A percentile compares a stretch with the other conserved stretches of the same genome.
phyloP scores from a whole-genome alignment of 2,113 vertebrate genomes.

The Anolis carolinensis region DNA sequence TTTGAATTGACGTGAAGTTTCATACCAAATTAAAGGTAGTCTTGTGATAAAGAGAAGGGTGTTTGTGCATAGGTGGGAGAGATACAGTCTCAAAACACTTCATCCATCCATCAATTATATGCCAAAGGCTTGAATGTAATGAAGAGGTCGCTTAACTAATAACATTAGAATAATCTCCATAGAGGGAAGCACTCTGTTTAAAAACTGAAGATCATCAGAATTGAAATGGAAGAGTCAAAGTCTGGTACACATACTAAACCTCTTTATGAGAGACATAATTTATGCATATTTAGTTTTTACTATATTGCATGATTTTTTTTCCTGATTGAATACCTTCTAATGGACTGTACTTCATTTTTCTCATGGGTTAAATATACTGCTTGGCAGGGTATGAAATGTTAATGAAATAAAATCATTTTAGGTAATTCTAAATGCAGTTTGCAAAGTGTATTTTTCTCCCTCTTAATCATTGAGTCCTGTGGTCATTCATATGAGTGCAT shows the following conservation, averaged over 20 bases:
- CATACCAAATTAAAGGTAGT: background rate
- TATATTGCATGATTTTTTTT: background rate
- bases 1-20: background rate
- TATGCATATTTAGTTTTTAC: background rate
- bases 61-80: background rate
- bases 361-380: conserved; percentile 23
- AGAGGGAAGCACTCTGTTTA: background rate
- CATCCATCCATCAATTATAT: background rate
- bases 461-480: background rate
- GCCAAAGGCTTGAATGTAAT: background rate
- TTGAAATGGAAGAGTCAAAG: background rate
- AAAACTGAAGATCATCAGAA: background rate
- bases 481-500: background rate
- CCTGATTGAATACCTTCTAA: conserved; percentile 13
- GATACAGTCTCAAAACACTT: background rate
- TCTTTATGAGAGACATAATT: conserved; percentile 1
- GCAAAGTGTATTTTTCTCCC: background rate
- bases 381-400: conserved; percentile 18
- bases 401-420: conserved; percentile 6
- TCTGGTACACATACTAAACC: background rate
- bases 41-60: background rate
- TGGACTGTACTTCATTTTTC: conserved; percentile 19
- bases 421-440: conserved; percentile 12
- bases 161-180: background rate
- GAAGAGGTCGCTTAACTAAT: background rate